phyloP scores from a whole-genome alignment of 2,113 vertebrate genomes.

The Apteryx owenii region DNA sequence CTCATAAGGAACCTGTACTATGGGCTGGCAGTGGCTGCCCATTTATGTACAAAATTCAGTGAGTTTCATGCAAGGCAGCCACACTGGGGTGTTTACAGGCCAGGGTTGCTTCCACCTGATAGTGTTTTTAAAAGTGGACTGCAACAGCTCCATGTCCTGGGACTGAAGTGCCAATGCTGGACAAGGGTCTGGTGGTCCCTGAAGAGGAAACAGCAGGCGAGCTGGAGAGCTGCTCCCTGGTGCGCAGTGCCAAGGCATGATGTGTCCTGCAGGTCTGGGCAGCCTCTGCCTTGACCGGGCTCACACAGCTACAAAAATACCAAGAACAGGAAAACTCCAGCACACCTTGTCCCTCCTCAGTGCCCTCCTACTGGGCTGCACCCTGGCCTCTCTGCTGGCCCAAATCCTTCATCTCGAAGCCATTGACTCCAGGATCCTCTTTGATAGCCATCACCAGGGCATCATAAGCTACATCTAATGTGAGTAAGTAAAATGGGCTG shows the following conservation, averaged over 20 bases:
- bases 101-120: no score
- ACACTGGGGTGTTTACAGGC: no score
- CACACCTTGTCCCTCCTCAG: neutral
- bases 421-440: neutral
- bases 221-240: neutral
- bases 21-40: neutral
- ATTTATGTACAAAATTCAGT: no score
- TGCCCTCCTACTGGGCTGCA: neutral
- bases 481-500: neutral
- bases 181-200: neutral
- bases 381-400: neutral
- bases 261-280: no score
- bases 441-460: neutral
- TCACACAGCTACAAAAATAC: no score
- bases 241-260: no score
- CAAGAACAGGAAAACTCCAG: no score
- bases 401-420: neutral
- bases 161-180: no score
- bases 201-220: neutral
- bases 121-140: no score
- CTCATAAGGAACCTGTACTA: neutral
- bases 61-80: no score
- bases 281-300: no score
- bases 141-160: no score
- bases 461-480: neutral